Percentiles rank a stretch among this genome's conserved stretches.
phyloP scores from a whole-genome alignment of 1,140 invertebrate species.

The Drosophila ohnishii region DNA sequence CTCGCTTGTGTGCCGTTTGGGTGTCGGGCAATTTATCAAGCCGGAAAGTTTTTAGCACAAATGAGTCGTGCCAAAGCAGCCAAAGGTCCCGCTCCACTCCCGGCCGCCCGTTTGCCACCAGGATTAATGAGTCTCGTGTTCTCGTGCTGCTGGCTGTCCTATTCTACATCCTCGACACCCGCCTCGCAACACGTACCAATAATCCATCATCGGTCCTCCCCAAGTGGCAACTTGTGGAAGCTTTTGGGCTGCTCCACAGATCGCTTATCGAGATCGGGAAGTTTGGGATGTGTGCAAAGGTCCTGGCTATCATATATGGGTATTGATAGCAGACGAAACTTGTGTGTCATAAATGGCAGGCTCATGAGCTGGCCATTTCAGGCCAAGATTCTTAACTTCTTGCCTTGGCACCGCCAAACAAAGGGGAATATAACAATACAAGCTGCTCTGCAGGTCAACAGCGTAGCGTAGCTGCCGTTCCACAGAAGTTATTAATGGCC shows the following conservation, averaged over 20 bases:
- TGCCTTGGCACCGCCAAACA: constrained; percentile 2
- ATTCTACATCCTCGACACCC: constrained; percentile 56
- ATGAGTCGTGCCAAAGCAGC: constrained; percentile 65
- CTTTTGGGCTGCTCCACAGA: constrained; percentile 29
- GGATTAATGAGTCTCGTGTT: constrained; percentile 78
- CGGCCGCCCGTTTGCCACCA: constrained; percentile 53
- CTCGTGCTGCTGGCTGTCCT: constrained; percentile 38
- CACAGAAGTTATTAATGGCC: constrained; percentile 71
- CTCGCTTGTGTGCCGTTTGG: constrained; percentile 34
- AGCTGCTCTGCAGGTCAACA: constrained; percentile 3
- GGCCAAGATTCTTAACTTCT: background rate
- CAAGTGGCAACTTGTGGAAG: constrained; percentile 56
- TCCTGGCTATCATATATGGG: constrained; percentile 19
- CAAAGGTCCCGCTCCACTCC: constrained; percentile 33
- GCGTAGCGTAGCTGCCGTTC: background rate
- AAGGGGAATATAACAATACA: constrained; percentile 25
- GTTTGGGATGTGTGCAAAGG: background rate
- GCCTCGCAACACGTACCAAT: constrained; percentile 69
- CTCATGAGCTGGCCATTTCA: constrained; percentile 1
- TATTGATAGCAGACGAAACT: constrained; percentile 6
- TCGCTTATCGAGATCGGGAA: constrained; percentile 41
- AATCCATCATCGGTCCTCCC: constrained; percentile 66
- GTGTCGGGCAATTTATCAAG: constrained; percentile 70
- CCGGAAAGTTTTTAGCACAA: constrained; percentile 74
- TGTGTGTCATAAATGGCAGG: constrained; percentile 1